Evolutionary conservation across 1,140 invertebrate genomes (phyloP).

Genomic region (Zeugodacus cucurbitae): DNA sequence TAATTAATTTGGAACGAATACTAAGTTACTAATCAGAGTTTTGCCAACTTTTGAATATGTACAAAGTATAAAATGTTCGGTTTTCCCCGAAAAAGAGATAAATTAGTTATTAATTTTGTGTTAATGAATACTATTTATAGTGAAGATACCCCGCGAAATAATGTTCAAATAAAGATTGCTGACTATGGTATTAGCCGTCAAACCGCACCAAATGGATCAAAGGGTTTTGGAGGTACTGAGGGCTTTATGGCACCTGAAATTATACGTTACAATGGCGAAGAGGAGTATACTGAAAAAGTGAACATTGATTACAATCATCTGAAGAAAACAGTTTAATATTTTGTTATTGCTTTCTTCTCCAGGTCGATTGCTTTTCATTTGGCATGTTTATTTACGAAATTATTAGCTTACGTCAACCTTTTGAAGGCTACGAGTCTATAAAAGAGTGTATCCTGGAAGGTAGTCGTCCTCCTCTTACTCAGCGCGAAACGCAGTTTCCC

Average conservation of each 20-base stretch:
- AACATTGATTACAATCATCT: neutral
- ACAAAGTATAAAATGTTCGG: too few relatives aligned
- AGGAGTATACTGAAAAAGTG: constrained; percentile 98
- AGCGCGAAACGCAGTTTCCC: constrained; percentile 86
- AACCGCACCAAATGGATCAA: constrained; percentile 89
- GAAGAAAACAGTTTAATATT: neutral
- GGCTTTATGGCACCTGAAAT: constrained; percentile 99
- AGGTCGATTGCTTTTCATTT: constrained; percentile 98
- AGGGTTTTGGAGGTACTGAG: constrained; percentile 97
- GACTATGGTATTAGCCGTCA: constrained; percentile 96
- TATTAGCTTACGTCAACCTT: constrained; percentile 91
- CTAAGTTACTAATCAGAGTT: too few relatives aligned
- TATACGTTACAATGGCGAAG: constrained; percentile 96
- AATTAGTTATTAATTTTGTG: too few relatives aligned
- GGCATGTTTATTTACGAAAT: constrained; percentile 99
- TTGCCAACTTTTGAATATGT: too few relatives aligned
- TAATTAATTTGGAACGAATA: too few relatives aligned
- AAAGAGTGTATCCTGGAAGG: constrained; percentile 97
- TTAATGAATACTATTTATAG: constrained; percentile 40
- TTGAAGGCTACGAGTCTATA: constrained; percentile 93
- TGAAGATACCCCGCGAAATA: constrained; percentile 71
- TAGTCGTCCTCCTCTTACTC: constrained; percentile 86
- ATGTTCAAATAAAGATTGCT: constrained; percentile 91
- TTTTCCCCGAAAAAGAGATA: too few relatives aligned
- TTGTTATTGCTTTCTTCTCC: constrained; percentile 35